Conservation (phyloP, 1,140 invertebrate species). For the Formica exsecta region DNA sequence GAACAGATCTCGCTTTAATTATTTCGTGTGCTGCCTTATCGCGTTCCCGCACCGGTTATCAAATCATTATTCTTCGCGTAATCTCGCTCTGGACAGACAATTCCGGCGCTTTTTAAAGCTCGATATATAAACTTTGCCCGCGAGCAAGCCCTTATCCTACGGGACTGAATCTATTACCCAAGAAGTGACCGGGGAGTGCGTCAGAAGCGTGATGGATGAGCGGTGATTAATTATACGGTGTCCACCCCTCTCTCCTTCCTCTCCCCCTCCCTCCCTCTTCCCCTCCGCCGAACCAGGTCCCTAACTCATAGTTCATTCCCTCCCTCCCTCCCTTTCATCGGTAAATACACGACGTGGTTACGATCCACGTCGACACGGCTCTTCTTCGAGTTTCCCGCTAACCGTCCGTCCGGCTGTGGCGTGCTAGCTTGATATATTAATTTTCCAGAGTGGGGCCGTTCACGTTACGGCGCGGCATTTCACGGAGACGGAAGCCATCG, state of each 20-base stretch:
- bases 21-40: slow-evolving; percentile 16
- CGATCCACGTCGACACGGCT: slow-evolving; percentile 60
- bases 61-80: slow-evolving; percentile 44
- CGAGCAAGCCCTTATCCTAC: slow-evolving; percentile 27
- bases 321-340: not conserved
- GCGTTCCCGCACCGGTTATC: slow-evolving; percentile 11
- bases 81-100: slow-evolving; percentile 29
- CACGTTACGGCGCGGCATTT: not conserved
- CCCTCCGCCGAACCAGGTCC: slow-evolving; percentile 31
- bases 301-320: slow-evolving; percentile 49
- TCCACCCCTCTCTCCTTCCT: slow-evolving; percentile 65
- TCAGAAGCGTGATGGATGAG: slow-evolving; percentile 82
- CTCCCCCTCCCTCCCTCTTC: not conserved
- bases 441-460: slow-evolving; percentile 78
- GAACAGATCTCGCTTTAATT: not conserved
- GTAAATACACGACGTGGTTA: slow-evolving; percentile 71
- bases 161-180: slow-evolving; percentile 78
- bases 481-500: too few species aligned
- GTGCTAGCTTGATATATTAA: slow-evolving; percentile 78
- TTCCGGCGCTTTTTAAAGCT: slow-evolving; percentile 49
- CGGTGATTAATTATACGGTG: slow-evolving; percentile 84
- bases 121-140: slow-evolving; percentile 31
- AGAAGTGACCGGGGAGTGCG: slow-evolving; percentile 76
- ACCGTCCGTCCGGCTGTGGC: slow-evolving; percentile 25
- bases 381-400: slow-evolving; percentile 54